These are phyloP conservation scores for Pinna nobilis DNA, from an alignment of 1,140 invertebrate species.

Conservation along the genomic window DNA sequence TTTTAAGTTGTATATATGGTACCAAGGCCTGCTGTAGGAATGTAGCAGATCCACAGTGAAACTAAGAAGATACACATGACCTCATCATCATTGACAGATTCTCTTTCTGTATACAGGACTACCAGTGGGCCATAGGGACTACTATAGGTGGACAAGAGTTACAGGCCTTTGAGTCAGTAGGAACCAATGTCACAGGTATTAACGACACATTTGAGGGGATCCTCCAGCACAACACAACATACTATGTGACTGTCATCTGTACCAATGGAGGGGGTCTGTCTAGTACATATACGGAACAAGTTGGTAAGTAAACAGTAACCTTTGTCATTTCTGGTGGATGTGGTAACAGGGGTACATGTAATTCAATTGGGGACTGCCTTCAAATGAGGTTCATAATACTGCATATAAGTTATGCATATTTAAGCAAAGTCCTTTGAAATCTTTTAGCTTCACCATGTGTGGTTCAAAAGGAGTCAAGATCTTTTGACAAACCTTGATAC, in stretches of 20 bases:
- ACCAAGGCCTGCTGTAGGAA: not conserved
- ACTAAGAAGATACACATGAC: not conserved
- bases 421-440: no score
- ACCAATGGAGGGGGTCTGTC: slow-evolving; percentile 42
- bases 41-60: no score
- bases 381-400: no score
- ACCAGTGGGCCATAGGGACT: slow-evolving; percentile 54
- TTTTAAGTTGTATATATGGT: not conserved
- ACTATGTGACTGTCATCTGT: slow-evolving; percentile 53
- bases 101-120: slow-evolving; percentile 36
- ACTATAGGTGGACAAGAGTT: slow-evolving; percentile 43
- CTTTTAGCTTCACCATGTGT: no score
- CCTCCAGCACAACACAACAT: slow-evolving; percentile 43
- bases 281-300: slow-evolving; percentile 19
- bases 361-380: no score
- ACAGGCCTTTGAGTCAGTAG: slow-evolving; percentile 42
- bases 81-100: not conserved
- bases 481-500: no score
- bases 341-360: no score
- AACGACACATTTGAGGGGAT: slow-evolving; percentile 43
- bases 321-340: no score
- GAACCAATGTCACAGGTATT: slow-evolving; percentile 36
- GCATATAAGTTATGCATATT: no score
- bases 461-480: no score
- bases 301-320: no score